Percentiles rank a stretch among this genome's conserved stretches.
phyloP scores from a whole-genome alignment of 2,113 vertebrate species.

The Nibea albiflora region DNA sequence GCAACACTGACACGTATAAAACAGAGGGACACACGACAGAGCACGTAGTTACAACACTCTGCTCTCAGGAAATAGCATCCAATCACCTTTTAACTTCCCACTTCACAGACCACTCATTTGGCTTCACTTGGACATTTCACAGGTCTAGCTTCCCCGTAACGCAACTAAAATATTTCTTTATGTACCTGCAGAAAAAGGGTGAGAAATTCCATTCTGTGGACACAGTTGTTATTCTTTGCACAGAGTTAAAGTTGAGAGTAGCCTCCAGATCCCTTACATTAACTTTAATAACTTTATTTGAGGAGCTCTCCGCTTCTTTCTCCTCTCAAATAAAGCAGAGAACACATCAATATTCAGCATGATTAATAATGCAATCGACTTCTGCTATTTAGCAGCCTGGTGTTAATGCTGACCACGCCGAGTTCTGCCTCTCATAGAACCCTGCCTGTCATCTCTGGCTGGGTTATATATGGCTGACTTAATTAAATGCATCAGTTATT shows the following conservation, averaged over 20 bases:
- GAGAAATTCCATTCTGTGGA: conserved; percentile 1
- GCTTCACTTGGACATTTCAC: conserved; percentile 43
- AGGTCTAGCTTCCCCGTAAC: conserved; percentile 25
- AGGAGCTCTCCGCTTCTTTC: background rate
- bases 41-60: conserved; percentile 19
- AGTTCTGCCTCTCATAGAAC: conserved; percentile 11
- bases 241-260: background rate
- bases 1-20: conserved; percentile 19
- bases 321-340: conserved; percentile 30
- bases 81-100: conserved; percentile 52
- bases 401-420: conserved; percentile 36
- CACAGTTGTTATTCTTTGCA: conserved; percentile 9
- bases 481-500: conserved; percentile 16
- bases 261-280: conserved; percentile 9
- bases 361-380: conserved; percentile 46
- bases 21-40: conserved; percentile 33
- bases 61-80: conserved; percentile 58
- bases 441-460: conserved; percentile 22
- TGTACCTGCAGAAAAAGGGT: background rate
- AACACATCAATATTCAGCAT: conserved; percentile 45
- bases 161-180: background rate
- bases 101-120: conserved; percentile 47
- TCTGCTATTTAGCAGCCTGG: conserved; percentile 1
- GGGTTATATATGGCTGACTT: conserved; percentile 6
- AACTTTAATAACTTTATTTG: conserved; percentile 19